phyloP scores from a whole-genome alignment of 2,888 invertebrate species.

The Orthonychiurus folsomi region DNA sequence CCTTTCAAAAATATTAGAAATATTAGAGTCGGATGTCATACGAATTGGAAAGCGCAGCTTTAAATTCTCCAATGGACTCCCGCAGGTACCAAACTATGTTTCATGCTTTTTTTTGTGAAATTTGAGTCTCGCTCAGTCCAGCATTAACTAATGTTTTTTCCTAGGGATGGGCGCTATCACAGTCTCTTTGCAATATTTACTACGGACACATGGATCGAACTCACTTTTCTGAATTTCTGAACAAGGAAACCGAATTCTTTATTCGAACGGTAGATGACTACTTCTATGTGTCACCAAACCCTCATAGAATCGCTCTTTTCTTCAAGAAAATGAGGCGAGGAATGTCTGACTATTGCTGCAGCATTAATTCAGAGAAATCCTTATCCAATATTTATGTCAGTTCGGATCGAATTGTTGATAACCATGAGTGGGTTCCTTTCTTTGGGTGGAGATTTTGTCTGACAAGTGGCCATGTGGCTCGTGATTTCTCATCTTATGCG shows the following conservation, averaged over 20 bases:
- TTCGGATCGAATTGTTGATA: background rate
- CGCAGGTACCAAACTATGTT: constrained; percentile 33
- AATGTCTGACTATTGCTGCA: constrained; percentile 15
- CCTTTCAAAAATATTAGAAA: background rate
- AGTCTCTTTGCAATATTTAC: constrained; percentile 30
- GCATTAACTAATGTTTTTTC: constrained; percentile 2
- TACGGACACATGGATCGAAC: constrained; percentile 30
- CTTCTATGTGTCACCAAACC: constrained; percentile 25
- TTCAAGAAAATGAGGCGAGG: constrained; percentile 19
- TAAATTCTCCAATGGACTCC: constrained; percentile 26
- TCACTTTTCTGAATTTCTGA: constrained; percentile 19
- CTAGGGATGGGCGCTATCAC: constrained; percentile 34
- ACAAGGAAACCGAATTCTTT: constrained; percentile 24
- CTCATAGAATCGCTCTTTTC: constrained; percentile 17
- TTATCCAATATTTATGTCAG: constrained; percentile 20
- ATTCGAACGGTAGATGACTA: constrained; percentile 33
- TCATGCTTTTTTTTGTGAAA: background rate
- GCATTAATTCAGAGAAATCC: constrained; percentile 22
- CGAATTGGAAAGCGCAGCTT: constrained; percentile 22
- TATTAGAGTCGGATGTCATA: constrained; percentile 10
- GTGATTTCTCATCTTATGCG: constrained; percentile 27
- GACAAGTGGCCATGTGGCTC: constrained; percentile 26
- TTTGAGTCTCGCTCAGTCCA: background rate
- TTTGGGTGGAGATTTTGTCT: constrained; percentile 32
- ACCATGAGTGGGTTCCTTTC: constrained; percentile 22